Conservation (phyloP, 2,888 invertebrate species). For the Tenthredo mesomela region DNA sequence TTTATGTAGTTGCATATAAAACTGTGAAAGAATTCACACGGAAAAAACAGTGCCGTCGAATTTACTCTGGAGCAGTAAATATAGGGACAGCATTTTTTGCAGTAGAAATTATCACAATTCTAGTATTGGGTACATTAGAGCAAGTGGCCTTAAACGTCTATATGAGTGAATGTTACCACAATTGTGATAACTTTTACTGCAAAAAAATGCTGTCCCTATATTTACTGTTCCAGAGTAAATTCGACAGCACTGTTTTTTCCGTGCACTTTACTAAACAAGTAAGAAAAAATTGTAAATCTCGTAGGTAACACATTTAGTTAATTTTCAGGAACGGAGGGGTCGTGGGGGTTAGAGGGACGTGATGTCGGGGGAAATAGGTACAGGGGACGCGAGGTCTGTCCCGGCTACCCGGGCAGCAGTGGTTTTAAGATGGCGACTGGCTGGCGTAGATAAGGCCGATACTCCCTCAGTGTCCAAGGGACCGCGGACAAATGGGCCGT, state of each 20-base stretch:
- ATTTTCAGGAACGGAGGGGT: constrained; percentile 15
- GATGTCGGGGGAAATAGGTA: background rate
- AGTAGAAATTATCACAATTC: too few species aligned
- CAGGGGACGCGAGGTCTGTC: constrained; percentile 39
- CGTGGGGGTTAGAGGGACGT: constrained; percentile 35
- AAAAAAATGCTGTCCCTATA: too few species aligned
- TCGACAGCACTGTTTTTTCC: too few species aligned
- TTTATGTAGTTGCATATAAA: background rate
- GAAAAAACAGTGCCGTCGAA: too few species aligned
- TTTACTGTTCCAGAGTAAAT: too few species aligned
- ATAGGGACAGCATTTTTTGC: too few species aligned
- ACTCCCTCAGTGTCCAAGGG: constrained; percentile 68
- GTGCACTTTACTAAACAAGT: background rate
- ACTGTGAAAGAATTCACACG: background rate
- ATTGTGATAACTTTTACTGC: too few species aligned
- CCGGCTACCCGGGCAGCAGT: constrained; percentile 47
- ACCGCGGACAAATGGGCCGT: constrained; percentile 76
- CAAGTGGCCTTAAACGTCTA: too few species aligned
- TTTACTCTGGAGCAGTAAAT: too few species aligned
- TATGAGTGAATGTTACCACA: too few species aligned
- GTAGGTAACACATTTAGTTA: constrained; percentile 5
- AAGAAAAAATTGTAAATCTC: background rate
- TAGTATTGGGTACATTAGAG: too few species aligned
- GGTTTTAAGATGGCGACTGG: constrained; percentile 74
- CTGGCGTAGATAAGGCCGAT: constrained; percentile 67